These are phyloP conservation scores for Novumbra hubbsi DNA, from an alignment of 2,797 vertebrate species.

Conservation along the genomic window DNA sequence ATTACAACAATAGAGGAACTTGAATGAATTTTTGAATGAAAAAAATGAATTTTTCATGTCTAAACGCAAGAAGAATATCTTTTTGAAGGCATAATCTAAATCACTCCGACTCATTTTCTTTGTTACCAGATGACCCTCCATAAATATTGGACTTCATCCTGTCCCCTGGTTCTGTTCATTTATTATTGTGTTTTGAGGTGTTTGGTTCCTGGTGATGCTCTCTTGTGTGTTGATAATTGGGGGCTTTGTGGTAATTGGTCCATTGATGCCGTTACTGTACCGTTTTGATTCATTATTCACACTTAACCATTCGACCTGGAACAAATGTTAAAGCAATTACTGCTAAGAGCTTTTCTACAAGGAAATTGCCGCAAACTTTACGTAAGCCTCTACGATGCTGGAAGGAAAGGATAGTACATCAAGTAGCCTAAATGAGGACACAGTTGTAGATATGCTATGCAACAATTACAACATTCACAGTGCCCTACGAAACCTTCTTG, in stretches of 20 bases:
- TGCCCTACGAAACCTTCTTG: neutral
- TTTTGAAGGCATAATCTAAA: neutral
- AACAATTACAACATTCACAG: constrained; percentile 68
- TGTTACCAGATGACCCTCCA: constrained; percentile 21
- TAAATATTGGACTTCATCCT: constrained; percentile 49
- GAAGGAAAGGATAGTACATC: neutral
- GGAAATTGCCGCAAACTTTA: constrained; percentile 80
- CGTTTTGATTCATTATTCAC: constrained; percentile 91
- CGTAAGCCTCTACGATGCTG: neutral
- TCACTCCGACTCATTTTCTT: constrained; percentile 8
- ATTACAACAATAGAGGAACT: neutral
- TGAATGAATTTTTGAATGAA: too few species aligned
- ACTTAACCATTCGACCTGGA: constrained; percentile 90
- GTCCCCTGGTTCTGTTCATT: constrained; percentile 70
- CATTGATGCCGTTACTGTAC: constrained; percentile 85
- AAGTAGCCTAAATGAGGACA: neutral
- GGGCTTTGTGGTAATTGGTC: constrained; percentile 87
- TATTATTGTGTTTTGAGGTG: constrained; percentile 77
- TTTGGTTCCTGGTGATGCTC: constrained; percentile 52
- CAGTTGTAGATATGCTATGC: neutral
- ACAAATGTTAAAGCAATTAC: constrained; percentile 89
- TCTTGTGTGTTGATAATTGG: constrained; percentile 82
- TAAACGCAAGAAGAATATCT: neutral
- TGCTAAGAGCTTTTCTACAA: constrained; percentile 80
- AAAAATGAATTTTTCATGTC: neutral